A percentile compares a stretch with the other conserved stretches of the same genome.
Conservation (phyloP, 1,140 invertebrate genomes). For the Pogonognathellus flavescens region DNA sequence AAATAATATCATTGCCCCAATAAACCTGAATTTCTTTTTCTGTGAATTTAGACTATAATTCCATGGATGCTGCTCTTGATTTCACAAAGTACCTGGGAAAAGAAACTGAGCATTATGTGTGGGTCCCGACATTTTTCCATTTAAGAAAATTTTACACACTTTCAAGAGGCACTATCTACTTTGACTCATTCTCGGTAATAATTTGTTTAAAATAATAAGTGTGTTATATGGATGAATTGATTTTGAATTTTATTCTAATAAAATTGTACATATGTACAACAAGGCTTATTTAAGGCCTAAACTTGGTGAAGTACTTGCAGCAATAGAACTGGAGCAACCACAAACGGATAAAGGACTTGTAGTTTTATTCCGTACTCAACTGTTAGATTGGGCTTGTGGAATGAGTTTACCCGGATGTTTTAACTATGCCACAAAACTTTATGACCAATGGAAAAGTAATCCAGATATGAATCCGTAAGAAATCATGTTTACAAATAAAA, state of each 20-base stretch:
- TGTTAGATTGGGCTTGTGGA: constrained; percentile 59
- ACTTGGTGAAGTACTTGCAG: constrained; percentile 21
- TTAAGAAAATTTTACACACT: constrained; percentile 54
- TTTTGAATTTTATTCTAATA: background rate
- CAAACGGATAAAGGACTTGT: background rate
- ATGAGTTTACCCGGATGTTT: constrained; percentile 43
- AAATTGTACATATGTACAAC: too few relatives aligned
- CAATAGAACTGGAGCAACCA: constrained; percentile 21
- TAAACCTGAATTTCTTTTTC: background rate
- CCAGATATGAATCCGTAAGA: constrained; percentile 54
- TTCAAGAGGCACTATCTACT: background rate
- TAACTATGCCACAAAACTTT: constrained; percentile 34
- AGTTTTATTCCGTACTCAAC: constrained; percentile 51
- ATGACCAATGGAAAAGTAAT: constrained; percentile 47
- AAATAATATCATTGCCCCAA: background rate
- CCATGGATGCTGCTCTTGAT: constrained; percentile 72
- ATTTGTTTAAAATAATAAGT: constrained; percentile 26
- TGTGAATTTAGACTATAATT: background rate
- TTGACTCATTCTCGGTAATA: background rate
- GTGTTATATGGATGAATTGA: background rate
- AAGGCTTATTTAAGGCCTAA: constrained; percentile 57
- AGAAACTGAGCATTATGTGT: constrained; percentile 76
- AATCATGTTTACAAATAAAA: background rate
- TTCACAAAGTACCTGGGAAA: constrained; percentile 76
- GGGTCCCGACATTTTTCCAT: constrained; percentile 72